These are phyloP conservation scores for Nysson spinosus DNA, from an alignment of 2,888 invertebrate species.

Conservation along the genomic window DNA sequence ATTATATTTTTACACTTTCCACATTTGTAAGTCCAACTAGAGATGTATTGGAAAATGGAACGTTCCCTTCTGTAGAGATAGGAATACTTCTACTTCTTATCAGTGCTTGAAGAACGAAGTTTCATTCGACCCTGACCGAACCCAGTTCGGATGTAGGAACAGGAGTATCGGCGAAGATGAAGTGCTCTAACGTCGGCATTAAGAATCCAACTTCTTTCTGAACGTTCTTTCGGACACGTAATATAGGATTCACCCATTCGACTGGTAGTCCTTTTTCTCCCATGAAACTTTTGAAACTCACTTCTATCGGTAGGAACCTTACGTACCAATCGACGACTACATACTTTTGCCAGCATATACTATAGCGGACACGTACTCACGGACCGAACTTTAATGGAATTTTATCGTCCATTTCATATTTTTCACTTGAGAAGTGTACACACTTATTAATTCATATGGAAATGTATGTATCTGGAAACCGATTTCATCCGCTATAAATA, in stretches of 20 bases:
- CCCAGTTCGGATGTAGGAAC: background rate
- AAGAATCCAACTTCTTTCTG: slow-evolving; percentile 52
- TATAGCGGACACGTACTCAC: too few relatives aligned
- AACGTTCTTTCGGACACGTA: slow-evolving; percentile 53
- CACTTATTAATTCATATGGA: too few relatives aligned
- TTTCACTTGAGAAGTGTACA: too few relatives aligned
- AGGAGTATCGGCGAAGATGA: slow-evolving; percentile 44
- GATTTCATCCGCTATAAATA: too few relatives aligned
- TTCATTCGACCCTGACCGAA: slow-evolving; percentile 25
- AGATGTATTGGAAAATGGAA: slow-evolving; percentile 27
- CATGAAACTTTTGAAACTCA: slow-evolving; percentile 43
- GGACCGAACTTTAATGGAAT: too few relatives aligned
- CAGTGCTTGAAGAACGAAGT: slow-evolving; percentile 12
- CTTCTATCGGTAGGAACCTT: slow-evolving; percentile 11
- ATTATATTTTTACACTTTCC: too few relatives aligned
- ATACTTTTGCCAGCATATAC: slow-evolving; percentile 13
- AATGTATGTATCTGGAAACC: too few relatives aligned
- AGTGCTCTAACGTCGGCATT: slow-evolving; percentile 49
- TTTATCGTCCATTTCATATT: too few relatives aligned
- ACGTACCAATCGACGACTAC: background rate
- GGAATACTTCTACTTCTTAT: slow-evolving; percentile 26
- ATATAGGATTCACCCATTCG: slow-evolving; percentile 18
- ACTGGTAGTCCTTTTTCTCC: slow-evolving; percentile 40
- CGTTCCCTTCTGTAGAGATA: background rate
- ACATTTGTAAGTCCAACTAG: too few relatives aligned